Conservation (phyloP, 30 jellyfish, hydroid and myxozoan genomes). For the Pelagia noctiluca region DNA sequence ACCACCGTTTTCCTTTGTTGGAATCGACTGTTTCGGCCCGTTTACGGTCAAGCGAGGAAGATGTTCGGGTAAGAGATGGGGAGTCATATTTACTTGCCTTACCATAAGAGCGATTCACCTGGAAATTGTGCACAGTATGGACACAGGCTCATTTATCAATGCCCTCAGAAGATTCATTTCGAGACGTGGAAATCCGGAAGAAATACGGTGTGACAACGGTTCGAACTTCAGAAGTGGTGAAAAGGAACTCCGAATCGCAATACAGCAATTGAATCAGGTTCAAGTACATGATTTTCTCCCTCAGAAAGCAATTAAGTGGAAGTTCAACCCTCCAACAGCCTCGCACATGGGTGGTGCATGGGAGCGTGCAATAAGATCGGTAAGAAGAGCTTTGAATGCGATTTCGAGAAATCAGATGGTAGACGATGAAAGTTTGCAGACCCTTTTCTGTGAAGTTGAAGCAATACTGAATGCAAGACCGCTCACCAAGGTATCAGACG, state of each 20-base stretch:
- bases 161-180: conserved; percentile 62
- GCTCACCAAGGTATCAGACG: conserved; percentile 34
- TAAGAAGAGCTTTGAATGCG: conserved; percentile 25
- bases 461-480: conserved; percentile 35
- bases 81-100: conserved; percentile 54
- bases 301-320: conserved; percentile 49
- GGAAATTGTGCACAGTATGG: conserved; percentile 21
- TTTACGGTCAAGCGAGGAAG: conserved; percentile 48
- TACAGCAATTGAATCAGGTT: conserved; percentile 27
- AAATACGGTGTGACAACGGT: conserved; percentile 41
- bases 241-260: conserved; percentile 44
- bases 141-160: conserved; percentile 29
- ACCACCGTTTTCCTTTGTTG: conserved; percentile 61
- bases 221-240: conserved; percentile 58
- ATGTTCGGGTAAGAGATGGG: conserved; percentile 35
- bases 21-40: conserved; percentile 65
- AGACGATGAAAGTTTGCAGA: conserved; percentile 5
- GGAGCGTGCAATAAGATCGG: conserved; percentile 34
- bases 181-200: conserved; percentile 50
- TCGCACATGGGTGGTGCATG: conserved; percentile 55
- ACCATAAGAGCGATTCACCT: conserved; percentile 52
- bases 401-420: background rate
- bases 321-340: conserved; percentile 48
- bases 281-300: conserved; percentile 9
- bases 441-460: conserved; percentile 39